phyloP scores from a whole-genome alignment of 1,140 invertebrate species.

The Bombus turneri region DNA sequence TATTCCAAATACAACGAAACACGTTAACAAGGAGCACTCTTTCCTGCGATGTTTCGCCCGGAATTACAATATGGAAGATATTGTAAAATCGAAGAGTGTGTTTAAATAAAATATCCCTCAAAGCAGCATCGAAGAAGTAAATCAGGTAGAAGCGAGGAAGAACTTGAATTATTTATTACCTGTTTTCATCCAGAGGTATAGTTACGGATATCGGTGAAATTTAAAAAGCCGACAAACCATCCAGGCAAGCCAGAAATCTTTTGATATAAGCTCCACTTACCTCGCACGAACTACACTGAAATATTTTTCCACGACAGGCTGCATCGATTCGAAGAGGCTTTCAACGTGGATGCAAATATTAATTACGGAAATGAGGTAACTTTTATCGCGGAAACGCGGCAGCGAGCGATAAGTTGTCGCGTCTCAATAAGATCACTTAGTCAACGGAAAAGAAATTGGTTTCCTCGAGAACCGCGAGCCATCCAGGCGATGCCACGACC shows the following conservation, averaged over 20 bases:
- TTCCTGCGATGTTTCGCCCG: not conserved
- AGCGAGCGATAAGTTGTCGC: constrained; percentile 11
- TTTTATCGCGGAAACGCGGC: constrained; percentile 1
- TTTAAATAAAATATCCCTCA: not conserved
- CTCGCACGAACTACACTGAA: not conserved
- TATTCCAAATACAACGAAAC: not conserved
- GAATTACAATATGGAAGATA: not conserved
- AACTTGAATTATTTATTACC: not conserved
- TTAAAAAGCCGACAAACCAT: not conserved
- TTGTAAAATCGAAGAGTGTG: not conserved
- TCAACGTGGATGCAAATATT: constrained; percentile 4
- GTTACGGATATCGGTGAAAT: not conserved
- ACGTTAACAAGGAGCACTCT: not conserved
- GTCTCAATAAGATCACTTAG: constrained; percentile 46
- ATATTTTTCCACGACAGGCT: not conserved
- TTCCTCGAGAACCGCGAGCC: constrained; percentile 2
- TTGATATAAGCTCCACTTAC: not conserved
- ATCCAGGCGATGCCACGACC: not conserved
- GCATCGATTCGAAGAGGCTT: not conserved
- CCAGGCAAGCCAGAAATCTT: not conserved
- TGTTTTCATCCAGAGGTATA: not conserved
- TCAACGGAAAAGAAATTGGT: constrained; percentile 38
- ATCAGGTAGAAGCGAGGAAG: too few relatives aligned
- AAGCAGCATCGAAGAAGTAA: not conserved
- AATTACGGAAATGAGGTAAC: not conserved